Conservation (phyloP, 2,888 invertebrate genomes). For the Tipula helvola region DNA sequence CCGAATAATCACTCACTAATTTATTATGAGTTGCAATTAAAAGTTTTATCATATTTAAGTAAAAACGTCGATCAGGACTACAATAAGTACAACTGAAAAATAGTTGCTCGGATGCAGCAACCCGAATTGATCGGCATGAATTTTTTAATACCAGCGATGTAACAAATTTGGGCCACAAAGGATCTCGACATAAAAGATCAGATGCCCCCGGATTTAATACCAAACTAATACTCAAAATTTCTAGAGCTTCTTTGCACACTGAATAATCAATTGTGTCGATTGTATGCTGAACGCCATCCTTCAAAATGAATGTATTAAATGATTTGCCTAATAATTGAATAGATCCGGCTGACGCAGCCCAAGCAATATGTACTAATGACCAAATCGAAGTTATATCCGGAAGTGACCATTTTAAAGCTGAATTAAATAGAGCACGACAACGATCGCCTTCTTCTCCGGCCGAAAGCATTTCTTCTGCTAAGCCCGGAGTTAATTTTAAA, state of each 20-base stretch:
- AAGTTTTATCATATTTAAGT: conserved; percentile 32
- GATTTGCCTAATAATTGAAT: conserved; percentile 46
- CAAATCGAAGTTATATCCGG: conserved; percentile 62
- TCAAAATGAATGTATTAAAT: not conserved
- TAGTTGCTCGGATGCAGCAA: conserved; percentile 33
- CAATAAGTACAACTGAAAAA: conserved; percentile 35
- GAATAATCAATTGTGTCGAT: conserved; percentile 52
- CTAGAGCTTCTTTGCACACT: conserved; percentile 86
- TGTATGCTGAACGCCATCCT: conserved; percentile 35
- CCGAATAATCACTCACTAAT: conserved; percentile 29
- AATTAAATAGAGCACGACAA: conserved; percentile 39
- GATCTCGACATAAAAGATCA: conserved; percentile 66
- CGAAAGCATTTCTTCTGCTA: conserved; percentile 55
- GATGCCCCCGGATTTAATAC: conserved; percentile 80
- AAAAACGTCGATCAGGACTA: conserved; percentile 34
- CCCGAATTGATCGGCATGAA: conserved; percentile 51
- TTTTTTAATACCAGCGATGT: conserved; percentile 79
- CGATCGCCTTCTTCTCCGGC: conserved; percentile 38
- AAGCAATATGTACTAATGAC: conserved; percentile 62
- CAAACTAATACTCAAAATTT: conserved; percentile 80
- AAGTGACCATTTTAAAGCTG: conserved; percentile 52
- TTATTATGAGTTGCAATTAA: conserved; percentile 31
- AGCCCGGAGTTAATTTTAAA: conserved; percentile 64
- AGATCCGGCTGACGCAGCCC: conserved; percentile 64
- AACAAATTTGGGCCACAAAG: conserved; percentile 79